Evolutionary conservation across 2,797 vertebrate species (phyloP).

Genomic region (Hyperoplus immaculatus): DNA sequence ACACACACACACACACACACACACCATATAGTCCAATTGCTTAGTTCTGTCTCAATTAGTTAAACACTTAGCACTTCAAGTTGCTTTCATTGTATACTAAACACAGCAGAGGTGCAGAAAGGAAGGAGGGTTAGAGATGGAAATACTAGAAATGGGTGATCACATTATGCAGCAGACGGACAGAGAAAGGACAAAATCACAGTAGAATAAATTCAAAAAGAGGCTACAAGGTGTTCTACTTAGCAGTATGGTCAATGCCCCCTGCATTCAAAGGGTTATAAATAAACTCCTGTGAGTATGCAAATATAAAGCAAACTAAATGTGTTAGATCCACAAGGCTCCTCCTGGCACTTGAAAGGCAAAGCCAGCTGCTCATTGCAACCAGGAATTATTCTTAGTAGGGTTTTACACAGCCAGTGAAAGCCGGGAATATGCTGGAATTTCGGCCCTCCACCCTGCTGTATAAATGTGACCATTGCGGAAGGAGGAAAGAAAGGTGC

Average conservation of each 20-base stretch:
- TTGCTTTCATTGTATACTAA: slow-evolving; percentile 35
- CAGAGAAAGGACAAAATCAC: slow-evolving; percentile 34
- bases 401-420: background rate
- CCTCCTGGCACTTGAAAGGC: slow-evolving; percentile 26
- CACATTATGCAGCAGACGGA: slow-evolving; percentile 33
- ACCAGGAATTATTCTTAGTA: slow-evolving; percentile 20
- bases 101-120: slow-evolving; percentile 6
- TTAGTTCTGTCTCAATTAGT: slow-evolving; percentile 51
- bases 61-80: slow-evolving; percentile 45
- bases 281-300: slow-evolving; percentile 42
- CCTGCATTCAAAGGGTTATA: slow-evolving; percentile 36
- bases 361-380: slow-evolving; percentile 14
- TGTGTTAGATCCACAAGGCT: slow-evolving; percentile 19
- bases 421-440: background rate
- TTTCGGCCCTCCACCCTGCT: too few species aligned
- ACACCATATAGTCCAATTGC: slow-evolving; percentile 39
- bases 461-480: too few species aligned
- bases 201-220: slow-evolving; percentile 33
- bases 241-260: slow-evolving; percentile 32
- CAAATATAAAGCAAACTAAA: slow-evolving; percentile 36
- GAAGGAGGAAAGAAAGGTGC: too few species aligned
- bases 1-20: slow-evolving; percentile 60
- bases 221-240: slow-evolving; percentile 29
- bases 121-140: background rate
- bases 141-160: slow-evolving; percentile 24